Evolutionary conservation across 2,888 invertebrate genomes (phyloP), one percentile per base, ranked within the genome.

Genomic region (Creontiades dilutus): DNA sequence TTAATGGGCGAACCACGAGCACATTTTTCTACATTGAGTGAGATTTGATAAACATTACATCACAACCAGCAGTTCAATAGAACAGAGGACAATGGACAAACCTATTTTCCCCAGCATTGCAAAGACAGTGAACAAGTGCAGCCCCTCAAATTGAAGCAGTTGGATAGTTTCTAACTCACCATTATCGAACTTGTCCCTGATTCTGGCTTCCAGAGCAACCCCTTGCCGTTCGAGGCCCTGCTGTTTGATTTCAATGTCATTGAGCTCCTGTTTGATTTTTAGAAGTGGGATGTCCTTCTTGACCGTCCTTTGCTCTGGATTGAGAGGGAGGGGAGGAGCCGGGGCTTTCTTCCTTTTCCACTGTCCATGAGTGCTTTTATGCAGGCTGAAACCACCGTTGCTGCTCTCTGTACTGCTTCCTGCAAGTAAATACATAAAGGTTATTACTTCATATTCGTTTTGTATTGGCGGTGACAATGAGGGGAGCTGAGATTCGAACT

Each of bases 211-310:
- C 92, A 99, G 94, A 92, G 96, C 95, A n/a, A 98, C 97, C 76
- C 98, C 98, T 93, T 98, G 97, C 90, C 96, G 95, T 93, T 98
- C 98, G 86, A 98, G 94, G 23, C 97, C 97, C 91, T 97, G 96
- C 93, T 98, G 97, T 93, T 98, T 97, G 84, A 96, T 95, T 93
- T 98, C 98, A 91, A 99, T 96, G 92, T 95, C 95, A 91, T 96
- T 96, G 91, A 98, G 94, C 93, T 98, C 96, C 89, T 94, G 93
- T 92, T 95, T 94, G 61, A 95, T 94, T 89, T 95, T 94, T 90
- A 94, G 93, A 90, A 94, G 93, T 0, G 95, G 94, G 37, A 88
- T 28, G 28, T 80, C 88, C 82, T 94, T 91, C 78, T 89, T 92
- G 90, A 95, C 94, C 91, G 94, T 94, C 91, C 96, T 94, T 91